Evolutionary conservation across 2,888 invertebrate species (phyloP).

Genomic region (Acronicta alni): DNA sequence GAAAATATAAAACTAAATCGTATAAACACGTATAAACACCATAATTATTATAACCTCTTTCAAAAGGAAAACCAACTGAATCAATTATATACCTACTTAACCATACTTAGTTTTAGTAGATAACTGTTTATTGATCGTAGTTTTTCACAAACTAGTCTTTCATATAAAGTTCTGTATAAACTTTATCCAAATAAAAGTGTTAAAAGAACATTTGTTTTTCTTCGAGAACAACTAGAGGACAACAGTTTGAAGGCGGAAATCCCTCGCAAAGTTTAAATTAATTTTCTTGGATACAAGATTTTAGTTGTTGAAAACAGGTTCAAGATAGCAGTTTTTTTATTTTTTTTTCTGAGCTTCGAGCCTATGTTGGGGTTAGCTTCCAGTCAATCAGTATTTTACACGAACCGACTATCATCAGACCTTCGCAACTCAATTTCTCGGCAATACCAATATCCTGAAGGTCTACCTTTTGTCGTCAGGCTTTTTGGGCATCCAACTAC

Average conservation of each 20-base stretch:
- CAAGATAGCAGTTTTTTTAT: no score
- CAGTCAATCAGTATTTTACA: no score
- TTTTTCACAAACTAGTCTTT: conserved; percentile 18
- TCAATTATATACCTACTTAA: conserved; percentile 15
- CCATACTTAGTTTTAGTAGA: no score
- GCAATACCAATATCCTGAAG: no score
- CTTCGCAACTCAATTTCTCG: no score
- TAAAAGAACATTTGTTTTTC: conserved; percentile 6
- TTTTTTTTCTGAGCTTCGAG: no score
- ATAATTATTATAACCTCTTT: no score
- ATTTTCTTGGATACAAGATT: conserved; percentile 9
- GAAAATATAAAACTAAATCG: background rate
- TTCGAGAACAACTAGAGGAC: background rate
- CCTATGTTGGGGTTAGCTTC: no score
- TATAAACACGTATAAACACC: conserved; percentile 3
- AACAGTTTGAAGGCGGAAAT: conserved; percentile 5
- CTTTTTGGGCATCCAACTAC: no score
- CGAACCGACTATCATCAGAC: no score
- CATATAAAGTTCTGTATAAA: conserved; percentile 9
- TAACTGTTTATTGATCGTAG: conserved; percentile 15
- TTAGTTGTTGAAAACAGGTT: background rate
- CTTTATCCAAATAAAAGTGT: conserved; percentile 7
- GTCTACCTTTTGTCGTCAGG: no score
- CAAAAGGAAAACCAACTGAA: background rate
- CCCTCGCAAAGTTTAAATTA: conserved; percentile 8